Conservation (phyloP, 2,113 vertebrate genomes). For the Sula dactylatra region DNA sequence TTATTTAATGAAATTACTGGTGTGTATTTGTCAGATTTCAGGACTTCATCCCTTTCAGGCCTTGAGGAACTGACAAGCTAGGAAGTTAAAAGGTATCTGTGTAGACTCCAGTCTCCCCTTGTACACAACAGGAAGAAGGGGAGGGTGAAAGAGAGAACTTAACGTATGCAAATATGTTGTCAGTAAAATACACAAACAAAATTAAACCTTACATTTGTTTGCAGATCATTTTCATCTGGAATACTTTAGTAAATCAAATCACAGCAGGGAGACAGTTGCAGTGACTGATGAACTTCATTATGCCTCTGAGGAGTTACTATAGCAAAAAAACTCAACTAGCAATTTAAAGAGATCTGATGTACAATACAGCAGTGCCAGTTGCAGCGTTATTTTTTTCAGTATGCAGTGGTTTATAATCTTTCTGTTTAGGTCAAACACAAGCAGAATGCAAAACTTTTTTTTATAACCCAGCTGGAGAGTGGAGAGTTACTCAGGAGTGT, state of each 20-base stretch:
- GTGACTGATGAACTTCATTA: conserved; percentile 67
- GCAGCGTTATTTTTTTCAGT: not conserved
- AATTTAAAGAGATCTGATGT: conserved; percentile 28
- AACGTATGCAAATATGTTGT: conserved; percentile 18
- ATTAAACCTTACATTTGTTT: conserved; percentile 63
- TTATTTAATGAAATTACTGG: conserved; percentile 55
- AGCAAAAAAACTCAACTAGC: conserved; percentile 39
- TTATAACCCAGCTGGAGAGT: not conserved
- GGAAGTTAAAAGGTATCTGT: conserved; percentile 3
- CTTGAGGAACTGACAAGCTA: not conserved
- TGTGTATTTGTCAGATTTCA: not conserved
- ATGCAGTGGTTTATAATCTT: not conserved
- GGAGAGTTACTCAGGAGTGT: not conserved
- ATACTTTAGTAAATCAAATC: conserved; percentile 63
- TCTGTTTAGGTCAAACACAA: not conserved
- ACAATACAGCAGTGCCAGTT: conserved; percentile 1
- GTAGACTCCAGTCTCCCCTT: not conserved
- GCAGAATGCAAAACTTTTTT: not conserved
- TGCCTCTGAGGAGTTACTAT: conserved; percentile 44
- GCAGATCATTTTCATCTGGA: conserved; percentile 54
- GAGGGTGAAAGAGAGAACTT: not conserved
- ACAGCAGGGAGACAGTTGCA: conserved; percentile 59
- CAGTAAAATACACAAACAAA: conserved; percentile 51
- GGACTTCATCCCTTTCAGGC: not conserved
- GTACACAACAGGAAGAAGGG: not conserved